Percentiles rank a stretch among this genome's conserved stretches.
These are phyloP conservation scores for Aspidapion aeneum DNA, from an alignment of 2,888 invertebrate species.

Conservation along the genomic window DNA sequence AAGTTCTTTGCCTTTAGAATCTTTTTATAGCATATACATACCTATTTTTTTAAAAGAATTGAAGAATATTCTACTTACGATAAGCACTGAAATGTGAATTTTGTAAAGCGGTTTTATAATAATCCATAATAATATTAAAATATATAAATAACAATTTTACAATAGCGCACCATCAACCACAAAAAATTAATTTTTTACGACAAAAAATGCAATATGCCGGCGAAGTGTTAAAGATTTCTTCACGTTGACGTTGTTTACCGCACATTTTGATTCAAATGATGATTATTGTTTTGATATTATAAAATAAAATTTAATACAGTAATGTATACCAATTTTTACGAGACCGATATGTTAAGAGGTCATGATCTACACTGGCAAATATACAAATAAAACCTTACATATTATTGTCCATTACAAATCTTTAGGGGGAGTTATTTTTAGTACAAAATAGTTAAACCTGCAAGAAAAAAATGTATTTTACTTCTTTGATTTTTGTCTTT, in stretches of 20 bases:
- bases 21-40: too few relatives aligned
- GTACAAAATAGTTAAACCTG: background rate
- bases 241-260: background rate
- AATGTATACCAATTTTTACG: background rate
- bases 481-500: too few relatives aligned
- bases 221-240: background rate
- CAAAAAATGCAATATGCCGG: background rate
- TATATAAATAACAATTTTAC: too few relatives aligned
- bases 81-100: background rate
- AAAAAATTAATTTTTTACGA: background rate
- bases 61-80: background rate
- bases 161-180: background rate
- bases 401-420: too few relatives aligned
- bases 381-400: too few relatives aligned
- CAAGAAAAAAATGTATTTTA: too few relatives aligned
- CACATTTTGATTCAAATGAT: background rate
- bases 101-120: background rate
- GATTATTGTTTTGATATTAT: background rate
- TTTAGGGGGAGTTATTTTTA: background rate
- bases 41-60: too few relatives aligned
- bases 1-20: too few relatives aligned
- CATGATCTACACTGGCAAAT: background rate
- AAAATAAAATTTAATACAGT: background rate
- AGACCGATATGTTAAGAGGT: background rate
- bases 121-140: background rate